Evolutionary conservation across 2,113 vertebrate genomes (phyloP), one percentile per base, ranked within the genome.

Genomic region (Danio rerio): DNA sequence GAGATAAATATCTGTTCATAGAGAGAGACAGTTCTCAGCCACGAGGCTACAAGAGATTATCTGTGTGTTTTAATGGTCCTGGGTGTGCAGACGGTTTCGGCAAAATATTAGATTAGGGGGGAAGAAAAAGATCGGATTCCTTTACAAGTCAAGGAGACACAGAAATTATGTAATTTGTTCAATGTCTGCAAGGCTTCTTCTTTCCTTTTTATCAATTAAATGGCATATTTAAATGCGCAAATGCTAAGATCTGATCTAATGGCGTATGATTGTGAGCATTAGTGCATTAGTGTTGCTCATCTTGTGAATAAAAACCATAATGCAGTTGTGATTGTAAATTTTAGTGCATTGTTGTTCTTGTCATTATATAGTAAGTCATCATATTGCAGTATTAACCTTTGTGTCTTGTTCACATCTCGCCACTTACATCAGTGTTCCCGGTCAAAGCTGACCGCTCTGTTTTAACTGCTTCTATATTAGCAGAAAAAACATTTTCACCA

Each of bases 1-100:
- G 88, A 87, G 89, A 92, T 90, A 91, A 93, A 91, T 92, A 93
- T 91, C 88, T 88, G 89, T 89, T 89, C 89, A 90, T 84, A 90
- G 87, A 88, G 89, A 84, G 86, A 87, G 88, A 89, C 88, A 84
- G 86, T 85, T 90, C 89, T 78, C 88, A 89, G 84, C 88, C 69
- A 69, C 13, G 82, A 90, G 86, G 87, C 80, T 73, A 47, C 50
- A 79, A 71, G 88, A 92, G 88, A 92, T 91, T 89, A 92, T 92
- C 87, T 86, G 72, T 66, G 80, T 61, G 49, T 81, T 81, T 77
- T 82, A 89, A 88, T 84, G 80, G 89, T 86, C 88, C 56, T 81
- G 85, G 86, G 85, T 88, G 74, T 83, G 81, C 66, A 88, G 89
- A 89, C 12, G 85, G 42, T 89, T 91, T 87, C 87, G 18, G 78